These are phyloP conservation scores for Phataginus tetradactyla DNA, from an alignment of 2,797 vertebrate species.

Conservation along the genomic window DNA sequence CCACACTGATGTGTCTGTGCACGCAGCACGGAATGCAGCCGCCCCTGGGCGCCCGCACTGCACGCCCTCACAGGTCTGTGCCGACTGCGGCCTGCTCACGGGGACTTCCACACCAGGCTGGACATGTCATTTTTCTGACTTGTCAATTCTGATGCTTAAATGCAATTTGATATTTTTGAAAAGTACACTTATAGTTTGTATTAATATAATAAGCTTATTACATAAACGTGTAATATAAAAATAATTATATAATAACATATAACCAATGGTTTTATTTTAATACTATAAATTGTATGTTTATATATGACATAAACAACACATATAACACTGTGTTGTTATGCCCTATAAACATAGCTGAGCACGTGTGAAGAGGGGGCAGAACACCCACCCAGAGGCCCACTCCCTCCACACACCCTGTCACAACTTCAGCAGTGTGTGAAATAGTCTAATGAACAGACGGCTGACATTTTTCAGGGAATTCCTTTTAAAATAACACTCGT, in stretches of 20 bases:
- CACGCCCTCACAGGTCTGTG: not conserved
- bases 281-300: fast-evolving
- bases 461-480: not conserved
- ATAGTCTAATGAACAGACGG: not conserved
- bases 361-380: too few species aligned
- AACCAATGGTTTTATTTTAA: not conserved
- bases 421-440: too few species aligned
- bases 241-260: too few species aligned
- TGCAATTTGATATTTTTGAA: not conserved
- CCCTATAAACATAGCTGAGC: not conserved
- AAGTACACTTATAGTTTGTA: not conserved
- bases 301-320: fast-evolving
- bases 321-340: fast-evolving
- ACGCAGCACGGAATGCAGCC: too few species aligned
- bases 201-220: not conserved
- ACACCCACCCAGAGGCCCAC: fast-evolving
- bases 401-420: fast-evolving
- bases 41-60: too few species aligned
- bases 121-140: not conserved
- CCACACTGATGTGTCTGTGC: too few species aligned
- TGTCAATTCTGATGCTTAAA: not conserved
- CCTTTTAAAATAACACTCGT: not conserved
- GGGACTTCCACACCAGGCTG: fast-evolving
- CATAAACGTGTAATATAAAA: not conserved
- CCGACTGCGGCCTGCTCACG: fast-evolving